Base-by-base conservation (phyloP, 2,113 vertebrate genomes). In the Podiceps cristatus region DNA sequence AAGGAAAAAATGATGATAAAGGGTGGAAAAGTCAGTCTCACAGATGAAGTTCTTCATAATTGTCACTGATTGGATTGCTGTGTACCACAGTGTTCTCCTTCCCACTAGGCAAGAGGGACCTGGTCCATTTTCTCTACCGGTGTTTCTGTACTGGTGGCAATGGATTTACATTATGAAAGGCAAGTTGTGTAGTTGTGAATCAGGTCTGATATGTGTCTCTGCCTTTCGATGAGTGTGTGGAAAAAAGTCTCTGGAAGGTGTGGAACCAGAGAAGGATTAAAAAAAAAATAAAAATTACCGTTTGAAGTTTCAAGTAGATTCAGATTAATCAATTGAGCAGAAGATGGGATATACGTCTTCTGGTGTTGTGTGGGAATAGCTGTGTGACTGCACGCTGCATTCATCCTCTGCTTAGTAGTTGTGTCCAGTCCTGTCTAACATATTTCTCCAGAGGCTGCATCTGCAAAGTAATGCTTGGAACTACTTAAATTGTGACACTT, bases 211-310 rank as follows among this genome's bases (percentile, higher is more conserved):
- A 8, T 3, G 22, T 52, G 11, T 33, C 9, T 58, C 15, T 92
- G 49, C 27, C 14, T 92, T 16, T 55, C 2, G 2, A 3, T 73
- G 29, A 44, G 9, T 0, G 5, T 31, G 19, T 13, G 11, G 33
- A 55, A 77, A 45, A 28, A 66, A 9, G 10, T 37, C 59, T 53
- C 29, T 27, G 33, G 7, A 56, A 25, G 53, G 11, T 0, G 0
- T 55, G 50, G 59, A 86, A 68, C 11, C 3, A 62, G 59, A 69
- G 27, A 37, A 62, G 18, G 11, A 52, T 62, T 77, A 1, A 40
- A 50, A 91, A 47, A 52, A 42, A n/a, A 16, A 29, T n/a, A 31
- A 18, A 13, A 9, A 4, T 25, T 37, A 25, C 4, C 11, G 1
- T 64, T 42, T 68, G 4, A 22, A 18, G 10, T 84, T 92, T 83